These are phyloP conservation scores for Drosophila quadrilineata DNA, from an alignment of 1,140 invertebrate genomes.

Conservation along the genomic window DNA sequence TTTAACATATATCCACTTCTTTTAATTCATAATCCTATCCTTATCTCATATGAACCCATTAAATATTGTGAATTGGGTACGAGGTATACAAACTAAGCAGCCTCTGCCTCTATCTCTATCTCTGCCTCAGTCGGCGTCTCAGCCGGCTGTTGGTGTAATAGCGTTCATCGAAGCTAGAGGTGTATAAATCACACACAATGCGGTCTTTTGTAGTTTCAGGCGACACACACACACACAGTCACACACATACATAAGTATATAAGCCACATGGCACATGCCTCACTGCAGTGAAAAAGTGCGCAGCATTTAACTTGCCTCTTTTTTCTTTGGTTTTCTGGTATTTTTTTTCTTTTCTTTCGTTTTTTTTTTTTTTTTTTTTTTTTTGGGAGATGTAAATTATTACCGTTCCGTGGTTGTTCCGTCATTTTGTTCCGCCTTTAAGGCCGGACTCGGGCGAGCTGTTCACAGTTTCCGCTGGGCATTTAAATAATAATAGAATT, in stretches of 20 bases:
- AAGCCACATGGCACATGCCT: neutral
- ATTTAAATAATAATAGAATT: conserved; percentile 77
- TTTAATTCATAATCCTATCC: no score
- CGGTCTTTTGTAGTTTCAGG: conserved; percentile 74
- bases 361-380: no score
- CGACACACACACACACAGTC: conserved; percentile 47
- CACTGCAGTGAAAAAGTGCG: conserved; percentile 57
- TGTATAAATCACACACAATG: conserved; percentile 78
- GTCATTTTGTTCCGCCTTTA: conserved; percentile 33
- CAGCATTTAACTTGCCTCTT: conserved; percentile 57
- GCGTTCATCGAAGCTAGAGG: conserved; percentile 78
- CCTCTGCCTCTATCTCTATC: conserved; percentile 14
- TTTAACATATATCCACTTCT: no score
- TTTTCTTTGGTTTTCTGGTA: no score
- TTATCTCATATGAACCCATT: no score
- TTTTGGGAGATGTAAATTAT: conserved; percentile 56
- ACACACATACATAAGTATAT: conserved; percentile 9
- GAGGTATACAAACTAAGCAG: conserved; percentile 30
- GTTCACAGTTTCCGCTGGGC: conserved; percentile 62
- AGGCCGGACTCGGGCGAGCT: conserved; percentile 41
- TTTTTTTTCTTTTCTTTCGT: no score
- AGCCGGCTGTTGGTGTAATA: conserved; percentile 63
- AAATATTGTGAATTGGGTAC: no score
- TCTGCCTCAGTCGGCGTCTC: conserved; percentile 1
- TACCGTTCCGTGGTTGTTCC: conserved; percentile 33